These are phyloP conservation scores for Patella pellucida DNA, from an alignment of 2,888 invertebrate species.

Conservation along the genomic window DNA sequence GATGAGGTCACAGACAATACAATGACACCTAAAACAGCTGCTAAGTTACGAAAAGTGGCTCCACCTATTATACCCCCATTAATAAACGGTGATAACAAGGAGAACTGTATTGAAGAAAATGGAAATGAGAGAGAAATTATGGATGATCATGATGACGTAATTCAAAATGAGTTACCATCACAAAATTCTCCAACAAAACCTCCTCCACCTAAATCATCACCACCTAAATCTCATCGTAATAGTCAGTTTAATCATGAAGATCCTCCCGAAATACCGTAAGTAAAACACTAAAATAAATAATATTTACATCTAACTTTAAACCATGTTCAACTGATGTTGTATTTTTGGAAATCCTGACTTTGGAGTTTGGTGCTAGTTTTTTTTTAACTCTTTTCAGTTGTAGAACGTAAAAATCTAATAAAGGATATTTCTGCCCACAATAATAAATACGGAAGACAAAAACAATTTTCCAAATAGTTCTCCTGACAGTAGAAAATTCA, in stretches of 20 bases:
- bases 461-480: no score
- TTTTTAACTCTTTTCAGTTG: no score
- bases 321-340: no score
- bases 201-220: conserved; percentile 36
- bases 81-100: not conserved
- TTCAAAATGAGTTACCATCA: not conserved
- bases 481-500: no score
- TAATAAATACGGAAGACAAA: no score
- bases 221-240: conserved; percentile 22
- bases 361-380: no score
- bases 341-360: no score
- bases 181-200: conserved; percentile 33
- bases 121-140: conserved; percentile 28
- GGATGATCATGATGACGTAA: conserved; percentile 17
- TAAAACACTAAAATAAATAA: not conserved
- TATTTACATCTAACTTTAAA: no score
- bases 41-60: conserved; percentile 22
- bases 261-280: conserved; percentile 1
- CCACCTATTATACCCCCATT: conserved; percentile 24
- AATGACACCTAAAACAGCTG: conserved; percentile 2
- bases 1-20: not conserved
- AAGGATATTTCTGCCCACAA: no score
- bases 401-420: no score
- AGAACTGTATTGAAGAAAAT: conserved; percentile 11
- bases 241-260: not conserved